These are phyloP conservation scores for Penaeus vannamei DNA, from an alignment of 1,140 invertebrate species.

Conservation along the genomic window DNA sequence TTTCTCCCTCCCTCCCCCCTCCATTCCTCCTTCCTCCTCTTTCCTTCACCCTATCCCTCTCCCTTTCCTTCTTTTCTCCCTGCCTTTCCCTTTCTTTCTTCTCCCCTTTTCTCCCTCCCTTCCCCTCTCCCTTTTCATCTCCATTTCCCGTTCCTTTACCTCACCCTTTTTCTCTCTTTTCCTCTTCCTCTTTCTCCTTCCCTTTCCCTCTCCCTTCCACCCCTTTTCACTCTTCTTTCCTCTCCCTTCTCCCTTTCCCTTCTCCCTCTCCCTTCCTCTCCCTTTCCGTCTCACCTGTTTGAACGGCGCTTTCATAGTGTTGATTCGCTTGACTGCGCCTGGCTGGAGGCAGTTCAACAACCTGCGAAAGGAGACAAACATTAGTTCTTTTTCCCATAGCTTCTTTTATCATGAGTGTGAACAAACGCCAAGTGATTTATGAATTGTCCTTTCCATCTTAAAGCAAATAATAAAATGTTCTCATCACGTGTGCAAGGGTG, in stretches of 20 bases:
- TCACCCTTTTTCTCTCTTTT: not conserved
- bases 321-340: constrained; percentile 72
- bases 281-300: constrained; percentile 71
- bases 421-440: too few relatives aligned
- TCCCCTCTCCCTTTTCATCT: too few relatives aligned
- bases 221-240: not conserved
- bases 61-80: too few relatives aligned
- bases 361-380: constrained; percentile 63
- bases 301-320: constrained; percentile 72
- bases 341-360: constrained; percentile 72
- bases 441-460: too few relatives aligned
- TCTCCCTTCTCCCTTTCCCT: not conserved
- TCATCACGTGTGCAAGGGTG: too few relatives aligned
- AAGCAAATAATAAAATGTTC: too few relatives aligned
- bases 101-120: too few relatives aligned
- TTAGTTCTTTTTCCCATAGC: not conserved
- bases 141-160: not conserved
- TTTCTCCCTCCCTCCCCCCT: too few relatives aligned
- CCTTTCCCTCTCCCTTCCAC: not conserved
- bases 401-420: too few relatives aligned
- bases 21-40: too few relatives aligned
- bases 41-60: too few relatives aligned
- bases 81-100: too few relatives aligned
- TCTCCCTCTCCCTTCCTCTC: not conserved
- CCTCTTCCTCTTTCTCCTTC: not conserved